Percentiles rank a stretch among this genome's conserved stretches.
Conservation (phyloP, 2,888 invertebrate genomes). For the Litoditis marina region DNA sequence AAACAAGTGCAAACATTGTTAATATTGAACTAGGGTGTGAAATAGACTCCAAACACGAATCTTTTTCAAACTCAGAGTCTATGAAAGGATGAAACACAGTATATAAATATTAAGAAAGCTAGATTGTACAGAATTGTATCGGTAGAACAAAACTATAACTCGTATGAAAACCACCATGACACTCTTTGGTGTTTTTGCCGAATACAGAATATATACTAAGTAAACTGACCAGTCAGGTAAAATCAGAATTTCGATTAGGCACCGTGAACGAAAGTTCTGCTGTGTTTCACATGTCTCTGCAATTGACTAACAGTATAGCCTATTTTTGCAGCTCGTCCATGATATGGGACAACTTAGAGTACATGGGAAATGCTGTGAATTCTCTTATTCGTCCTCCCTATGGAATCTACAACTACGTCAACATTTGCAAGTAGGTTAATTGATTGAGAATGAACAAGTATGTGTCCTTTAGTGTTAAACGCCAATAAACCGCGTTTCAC, state of each 20-base stretch:
- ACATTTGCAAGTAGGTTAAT: slow-evolving; percentile 34
- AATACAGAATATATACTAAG: too few species aligned
- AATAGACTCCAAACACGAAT: background rate
- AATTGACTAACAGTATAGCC: background rate
- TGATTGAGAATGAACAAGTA: too few species aligned
- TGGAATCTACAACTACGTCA: slow-evolving; percentile 26
- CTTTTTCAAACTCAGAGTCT: too few species aligned
- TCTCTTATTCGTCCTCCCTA: slow-evolving; percentile 30
- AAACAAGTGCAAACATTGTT: too few species aligned
- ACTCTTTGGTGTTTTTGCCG: too few species aligned
- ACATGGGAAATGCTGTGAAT: slow-evolving; percentile 20
- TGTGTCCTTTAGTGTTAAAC: too few species aligned
- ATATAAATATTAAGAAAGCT: too few species aligned
- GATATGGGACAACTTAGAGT: slow-evolving; percentile 14
- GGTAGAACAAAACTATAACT: too few species aligned
- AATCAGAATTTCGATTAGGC: slow-evolving; percentile 18
- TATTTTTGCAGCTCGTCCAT: slow-evolving; percentile 11
- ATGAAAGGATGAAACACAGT: too few species aligned
- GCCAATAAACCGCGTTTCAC: too few species aligned
- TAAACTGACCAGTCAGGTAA: background rate
- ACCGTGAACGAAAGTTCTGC: background rate
- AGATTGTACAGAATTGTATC: too few species aligned
- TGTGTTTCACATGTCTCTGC: background rate
- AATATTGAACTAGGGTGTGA: background rate
- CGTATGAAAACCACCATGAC: too few species aligned